Percentiles rank a stretch among this genome's conserved stretches.
These are phyloP conservation scores for Anguilla obscura DNA, from an alignment of 2,797 vertebrate genomes.

Conservation along the genomic window DNA sequence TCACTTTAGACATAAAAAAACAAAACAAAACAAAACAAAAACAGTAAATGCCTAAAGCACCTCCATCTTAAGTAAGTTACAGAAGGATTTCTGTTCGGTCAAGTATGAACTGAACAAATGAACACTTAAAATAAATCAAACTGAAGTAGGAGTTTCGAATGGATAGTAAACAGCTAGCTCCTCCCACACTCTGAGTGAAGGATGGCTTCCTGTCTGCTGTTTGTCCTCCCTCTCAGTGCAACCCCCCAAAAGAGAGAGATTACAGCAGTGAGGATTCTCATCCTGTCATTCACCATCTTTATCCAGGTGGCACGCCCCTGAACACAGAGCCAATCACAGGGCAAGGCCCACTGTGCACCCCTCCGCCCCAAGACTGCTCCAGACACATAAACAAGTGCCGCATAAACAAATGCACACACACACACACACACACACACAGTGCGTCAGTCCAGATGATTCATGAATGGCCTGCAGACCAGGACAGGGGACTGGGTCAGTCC, in stretches of 20 bases:
- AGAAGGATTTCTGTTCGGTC: slow-evolving; percentile 6
- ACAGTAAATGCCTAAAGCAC: not conserved
- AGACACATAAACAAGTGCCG: not conserved
- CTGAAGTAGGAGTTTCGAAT: not conserved
- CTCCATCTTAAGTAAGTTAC: not conserved
- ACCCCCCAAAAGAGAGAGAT: not conserved
- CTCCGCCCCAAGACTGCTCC: not conserved
- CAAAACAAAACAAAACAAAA: not conserved
- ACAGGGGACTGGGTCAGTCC: slow-evolving; percentile 56
- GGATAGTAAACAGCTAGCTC: not conserved
- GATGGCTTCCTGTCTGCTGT: not conserved
- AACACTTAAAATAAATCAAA: not conserved
- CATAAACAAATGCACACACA: not conserved
- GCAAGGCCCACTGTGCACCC: not conserved
- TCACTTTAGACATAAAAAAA: slow-evolving; percentile 10
- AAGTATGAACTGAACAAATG: slow-evolving; percentile 14
- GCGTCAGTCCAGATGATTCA: slow-evolving; percentile 80
- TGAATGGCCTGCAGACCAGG: slow-evolving; percentile 77
- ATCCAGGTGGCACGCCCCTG: not conserved
- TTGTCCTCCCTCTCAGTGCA: not conserved
- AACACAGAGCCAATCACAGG: not conserved
- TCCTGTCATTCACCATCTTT: not conserved
- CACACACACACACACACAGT: not conserved
- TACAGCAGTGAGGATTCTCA: not conserved
- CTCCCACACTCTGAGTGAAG: not conserved